Base-by-base conservation (phyloP, 2,888 invertebrate species). In the Clistopyga incitator region DNA sequence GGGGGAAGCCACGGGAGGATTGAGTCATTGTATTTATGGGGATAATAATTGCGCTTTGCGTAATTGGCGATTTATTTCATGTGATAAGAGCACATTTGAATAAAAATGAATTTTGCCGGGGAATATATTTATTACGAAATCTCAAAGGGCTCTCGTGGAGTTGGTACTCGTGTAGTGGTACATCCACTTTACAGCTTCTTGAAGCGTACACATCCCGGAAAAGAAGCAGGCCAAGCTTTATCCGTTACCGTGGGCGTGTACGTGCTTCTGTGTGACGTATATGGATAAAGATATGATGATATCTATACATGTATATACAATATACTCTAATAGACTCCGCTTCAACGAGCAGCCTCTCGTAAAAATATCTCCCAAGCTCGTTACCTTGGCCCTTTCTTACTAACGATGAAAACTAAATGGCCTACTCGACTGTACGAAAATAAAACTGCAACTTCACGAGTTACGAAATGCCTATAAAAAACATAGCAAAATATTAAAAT, bases 331-430 rank as follows among this genome's bases (percentile, higher is more conserved):
- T 70, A 61, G 45, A 54, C 70, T 71, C 38, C 70, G 47, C 68
- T 76, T 76, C 47, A 29, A 54, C 38, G 65, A 61, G 72, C n/a
- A 61, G 59, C 59, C 52, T 45, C 45, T 50, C 72, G 64, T 81
- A 61, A 74, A 82, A 78, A 82, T 74, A 78, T 78, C 78, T 52
- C 6, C 10, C 67, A 67, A 78, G 72, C 78, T 74, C 56, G 45
- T 56, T 70, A 56, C 76, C 81, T 77, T 77, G 65, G 71, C 64
- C 56, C 71, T 77, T 76, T 77, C 34, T 18, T 56, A 34, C 65
- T 56, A 47, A 71, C 70, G 76, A 81, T 47, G 64, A 18, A 70
- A 76, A 54, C 20, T 64, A 68, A 81, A 81, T 77, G 71, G 20
- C 47, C 45, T 61, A 61, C 74, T 74, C 47, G 45, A 56, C 74